Evolutionary conservation across 2,888 invertebrate genomes (phyloP).

Genomic region (Busseola fusca): DNA sequence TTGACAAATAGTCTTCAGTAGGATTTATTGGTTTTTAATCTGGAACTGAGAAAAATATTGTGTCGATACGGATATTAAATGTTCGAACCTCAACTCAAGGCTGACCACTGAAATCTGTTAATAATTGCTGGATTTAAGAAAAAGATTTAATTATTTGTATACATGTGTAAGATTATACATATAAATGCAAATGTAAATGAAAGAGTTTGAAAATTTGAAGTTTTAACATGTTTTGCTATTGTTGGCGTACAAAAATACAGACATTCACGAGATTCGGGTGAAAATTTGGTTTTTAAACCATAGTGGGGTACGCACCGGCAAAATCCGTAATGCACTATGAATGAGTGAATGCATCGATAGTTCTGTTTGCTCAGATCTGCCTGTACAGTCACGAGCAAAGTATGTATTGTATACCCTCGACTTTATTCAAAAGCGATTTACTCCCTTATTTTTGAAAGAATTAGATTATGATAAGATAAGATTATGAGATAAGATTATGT

Average conservation of each 20-base stretch:
- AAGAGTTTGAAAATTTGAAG: too few relatives aligned
- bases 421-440: too few relatives aligned
- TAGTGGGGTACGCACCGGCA: not conserved
- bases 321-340: slow-evolving; percentile 12
- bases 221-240: too few relatives aligned
- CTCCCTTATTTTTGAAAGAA: too few relatives aligned
- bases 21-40: slow-evolving; percentile 11
- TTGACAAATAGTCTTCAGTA: not conserved
- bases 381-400: not conserved
- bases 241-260: too few relatives aligned
- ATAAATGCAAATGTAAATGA: too few relatives aligned
- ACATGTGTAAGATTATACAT: too few relatives aligned
- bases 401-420: too few relatives aligned
- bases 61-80: slow-evolving; percentile 15
- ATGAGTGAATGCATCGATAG: not conserved
- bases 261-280: slow-evolving; percentile 7
- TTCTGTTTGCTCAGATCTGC: not conserved
- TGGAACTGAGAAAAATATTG: slow-evolving; percentile 7
- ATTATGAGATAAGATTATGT: too few relatives aligned
- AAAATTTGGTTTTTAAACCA: slow-evolving; percentile 19
- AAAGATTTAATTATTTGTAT: too few relatives aligned
- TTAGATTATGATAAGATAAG: too few relatives aligned
- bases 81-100: not conserved
- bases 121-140: not conserved
- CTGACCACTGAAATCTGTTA: not conserved